These are phyloP conservation scores for Amphiprion ocellaris DNA, from an alignment of 2,113 vertebrate genomes.

Conservation along the genomic window DNA sequence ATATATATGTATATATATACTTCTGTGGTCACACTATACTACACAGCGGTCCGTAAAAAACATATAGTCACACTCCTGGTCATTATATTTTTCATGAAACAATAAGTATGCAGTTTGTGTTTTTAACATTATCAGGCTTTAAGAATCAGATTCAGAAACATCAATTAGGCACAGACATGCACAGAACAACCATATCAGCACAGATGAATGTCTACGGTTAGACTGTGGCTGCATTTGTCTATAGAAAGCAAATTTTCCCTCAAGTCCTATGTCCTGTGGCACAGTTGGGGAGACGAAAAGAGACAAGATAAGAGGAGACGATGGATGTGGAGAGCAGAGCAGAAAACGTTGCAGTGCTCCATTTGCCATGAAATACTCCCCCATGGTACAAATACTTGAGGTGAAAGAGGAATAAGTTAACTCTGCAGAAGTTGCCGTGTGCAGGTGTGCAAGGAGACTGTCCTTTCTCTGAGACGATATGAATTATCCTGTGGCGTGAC, in stretches of 20 bases:
- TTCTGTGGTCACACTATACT: background rate
- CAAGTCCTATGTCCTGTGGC: conserved; percentile 37
- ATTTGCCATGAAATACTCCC: conserved; percentile 68
- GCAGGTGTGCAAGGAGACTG: background rate
- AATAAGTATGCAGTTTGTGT: background rate
- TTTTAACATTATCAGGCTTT: background rate
- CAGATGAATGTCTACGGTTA: background rate
- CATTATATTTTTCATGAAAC: background rate
- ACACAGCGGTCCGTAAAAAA: background rate
- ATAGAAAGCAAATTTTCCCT: conserved; percentile 28
- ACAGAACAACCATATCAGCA: conserved; percentile 5
- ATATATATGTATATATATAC: too few relatives aligned
- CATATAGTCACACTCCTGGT: background rate
- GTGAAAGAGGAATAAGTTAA: conserved; percentile 56
- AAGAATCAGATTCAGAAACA: background rate
- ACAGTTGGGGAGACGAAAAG: conserved; percentile 40
- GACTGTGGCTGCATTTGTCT: conserved; percentile 20
- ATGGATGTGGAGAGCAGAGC: conserved; percentile 43
- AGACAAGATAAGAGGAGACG: conserved; percentile 62
- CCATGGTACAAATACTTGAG: conserved; percentile 53
- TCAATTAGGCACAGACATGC: background rate
- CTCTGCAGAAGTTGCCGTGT: conserved; percentile 44
- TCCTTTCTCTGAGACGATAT: background rate
- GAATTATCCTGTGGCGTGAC: background rate
- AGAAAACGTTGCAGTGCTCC: conserved; percentile 68